Evolutionary conservation across 2,888 invertebrate species (phyloP), one percentile per base, ranked within the genome.

Genomic region (Drosophila cracens): DNA sequence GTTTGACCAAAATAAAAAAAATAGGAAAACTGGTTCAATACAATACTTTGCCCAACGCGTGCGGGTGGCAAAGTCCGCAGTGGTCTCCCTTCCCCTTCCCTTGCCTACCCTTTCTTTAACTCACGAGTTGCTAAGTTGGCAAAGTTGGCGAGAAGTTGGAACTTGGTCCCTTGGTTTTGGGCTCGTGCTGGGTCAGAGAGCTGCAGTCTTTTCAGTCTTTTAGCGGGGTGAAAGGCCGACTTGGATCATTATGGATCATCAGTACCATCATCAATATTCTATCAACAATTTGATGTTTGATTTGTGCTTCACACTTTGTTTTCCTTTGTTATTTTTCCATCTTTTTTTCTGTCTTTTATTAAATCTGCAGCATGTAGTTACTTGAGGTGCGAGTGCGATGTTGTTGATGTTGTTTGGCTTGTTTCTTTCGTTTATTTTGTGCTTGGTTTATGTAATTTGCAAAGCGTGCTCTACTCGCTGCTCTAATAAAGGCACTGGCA

Each of bases 141-240:
- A 38, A 51, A 40, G 36, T 67, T 70, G 48, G 57, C 38, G 31
- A 43, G 33, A 58, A 57, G 52, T 64, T 58, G 68, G 40, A 54
- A 40, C 33, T 59, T 59, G 31, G 59, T 70, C 73, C 82, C 76
- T 82, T 82, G 46, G 48, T 25, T 59, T 34, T 53, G 59, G 75
- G 85, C 85, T 87, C 85, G 85, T 85, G 85, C 85, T 79, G 84
- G 84, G 82, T 87, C 87, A 56, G n/a, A 89, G 70, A 74, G 65
- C 51, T 57, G 77, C 57, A 70, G 68, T 46, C 59, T 52, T 36
- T 60, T 70, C 56, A 64, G 70, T 40, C 53, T 52, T 40, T 49
- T 33, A 31, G 51, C 18, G 29, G 80, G 89, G 84, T 89, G 89
- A 84, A 89, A 89, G 89, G 87, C 72, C 69, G 69, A 25, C 34